Evolutionary conservation across 2,888 invertebrate genomes (phyloP).

Genomic region (Lithophane socia): DNA sequence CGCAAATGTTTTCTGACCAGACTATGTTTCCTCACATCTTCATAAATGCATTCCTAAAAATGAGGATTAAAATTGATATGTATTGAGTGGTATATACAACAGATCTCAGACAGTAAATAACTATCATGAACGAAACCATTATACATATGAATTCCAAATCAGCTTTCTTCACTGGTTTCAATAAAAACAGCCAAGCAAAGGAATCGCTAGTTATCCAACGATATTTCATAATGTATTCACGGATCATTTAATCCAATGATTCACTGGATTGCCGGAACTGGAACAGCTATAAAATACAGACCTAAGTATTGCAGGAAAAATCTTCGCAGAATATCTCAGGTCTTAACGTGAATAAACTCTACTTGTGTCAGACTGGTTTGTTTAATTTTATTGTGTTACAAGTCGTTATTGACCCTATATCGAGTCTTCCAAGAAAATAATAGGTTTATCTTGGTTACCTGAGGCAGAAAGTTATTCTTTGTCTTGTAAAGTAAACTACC

Average conservation of each 20-base stretch:
- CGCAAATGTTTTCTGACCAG: not conserved
- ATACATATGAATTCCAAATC: not conserved
- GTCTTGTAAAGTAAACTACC: conserved; percentile 11
- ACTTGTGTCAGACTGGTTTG: conserved; percentile 21
- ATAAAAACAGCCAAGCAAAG: conserved; percentile 44
- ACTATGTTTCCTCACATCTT: not conserved
- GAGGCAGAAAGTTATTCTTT: conserved; percentile 42
- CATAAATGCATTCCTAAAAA: not conserved
- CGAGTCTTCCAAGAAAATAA: conserved; percentile 51
- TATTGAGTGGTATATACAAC: not conserved
- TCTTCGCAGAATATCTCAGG: conserved; percentile 9
- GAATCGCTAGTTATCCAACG: conserved; percentile 58
- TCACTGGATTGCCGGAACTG: conserved; percentile 64
- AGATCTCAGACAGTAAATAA: not conserved
- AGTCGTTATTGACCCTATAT: conserved; percentile 49
- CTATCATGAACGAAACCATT: not conserved
- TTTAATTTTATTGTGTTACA: conserved; percentile 40
- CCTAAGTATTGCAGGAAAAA: conserved; percentile 9
- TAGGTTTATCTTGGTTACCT: conserved; percentile 50
- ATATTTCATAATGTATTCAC: conserved; percentile 70
- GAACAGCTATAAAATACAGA: conserved; percentile 38
- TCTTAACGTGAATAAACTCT: conserved; percentile 26
- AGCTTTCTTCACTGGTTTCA: conserved; percentile 17
- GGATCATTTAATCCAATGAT: conserved; percentile 67
- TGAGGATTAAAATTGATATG: not conserved